Conservation (phyloP, 2,797 vertebrate species). For the Myripristis murdjan region DNA sequence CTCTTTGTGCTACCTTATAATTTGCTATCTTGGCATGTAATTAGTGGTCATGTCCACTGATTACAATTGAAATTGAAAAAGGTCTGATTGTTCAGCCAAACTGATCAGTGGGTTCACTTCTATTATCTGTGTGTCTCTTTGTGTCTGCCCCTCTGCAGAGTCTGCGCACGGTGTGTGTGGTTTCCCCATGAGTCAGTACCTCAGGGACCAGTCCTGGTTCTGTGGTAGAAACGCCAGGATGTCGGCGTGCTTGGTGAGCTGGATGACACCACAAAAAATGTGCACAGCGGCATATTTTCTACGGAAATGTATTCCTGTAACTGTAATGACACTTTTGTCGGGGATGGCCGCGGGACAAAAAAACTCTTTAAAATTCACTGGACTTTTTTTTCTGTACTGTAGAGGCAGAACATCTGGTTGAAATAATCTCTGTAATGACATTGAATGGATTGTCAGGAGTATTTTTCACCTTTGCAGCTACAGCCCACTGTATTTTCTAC, state of each 20-base stretch:
- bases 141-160: slow-evolving; percentile 64
- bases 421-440: slow-evolving; percentile 1
- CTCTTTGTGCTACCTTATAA: background rate
- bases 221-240: slow-evolving; percentile 89
- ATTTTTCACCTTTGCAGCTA: slow-evolving; percentile 1
- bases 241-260: slow-evolving; percentile 88
- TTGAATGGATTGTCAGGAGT: background rate
- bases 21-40: background rate
- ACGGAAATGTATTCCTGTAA: background rate
- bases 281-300: slow-evolving; percentile 12
- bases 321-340: background rate
- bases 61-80: slow-evolving; percentile 24
- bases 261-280: background rate
- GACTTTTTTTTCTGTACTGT: background rate
- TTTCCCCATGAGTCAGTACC: slow-evolving; percentile 87
- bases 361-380: slow-evolving; percentile 3
- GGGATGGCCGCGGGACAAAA: no score
- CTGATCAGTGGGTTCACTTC: slow-evolving; percentile 11
- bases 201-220: slow-evolving; percentile 78
- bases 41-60: slow-evolving; percentile 19
- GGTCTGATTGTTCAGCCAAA: background rate
- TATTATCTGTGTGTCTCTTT: background rate
- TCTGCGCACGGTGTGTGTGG: slow-evolving; percentile 63
- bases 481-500: slow-evolving; percentile 12
- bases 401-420: background rate